Evolutionary conservation across 2,797 vertebrate genomes (phyloP).

Genomic region (Pantherophis vulpinus): DNA sequence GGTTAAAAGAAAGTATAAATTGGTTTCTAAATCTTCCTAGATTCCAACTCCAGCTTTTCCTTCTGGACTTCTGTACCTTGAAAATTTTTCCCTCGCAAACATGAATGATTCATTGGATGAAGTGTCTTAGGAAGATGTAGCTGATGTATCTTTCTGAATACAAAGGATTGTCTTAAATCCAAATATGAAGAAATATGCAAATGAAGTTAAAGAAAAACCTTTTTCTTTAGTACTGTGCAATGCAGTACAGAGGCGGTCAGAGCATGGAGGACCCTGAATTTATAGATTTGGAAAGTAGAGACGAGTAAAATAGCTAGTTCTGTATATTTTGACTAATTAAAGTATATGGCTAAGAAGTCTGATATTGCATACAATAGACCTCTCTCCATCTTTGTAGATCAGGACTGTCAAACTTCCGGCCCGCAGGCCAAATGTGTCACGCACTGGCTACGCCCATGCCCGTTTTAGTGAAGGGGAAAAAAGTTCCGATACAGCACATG

Average conservation of each 20-base stretch:
- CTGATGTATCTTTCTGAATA: not conserved
- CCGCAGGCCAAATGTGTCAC: no score
- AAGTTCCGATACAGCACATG: no score
- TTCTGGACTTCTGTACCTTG: not conserved
- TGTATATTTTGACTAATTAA: not conserved
- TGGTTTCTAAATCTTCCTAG: constrained; percentile 71
- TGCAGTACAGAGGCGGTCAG: not conserved
- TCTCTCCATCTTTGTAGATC: not conserved
- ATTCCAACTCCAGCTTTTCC: fast-evolving
- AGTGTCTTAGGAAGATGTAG: not conserved
- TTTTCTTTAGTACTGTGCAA: not conserved
- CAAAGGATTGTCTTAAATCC: not conserved
- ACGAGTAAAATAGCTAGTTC: not conserved
- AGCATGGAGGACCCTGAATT: not conserved
- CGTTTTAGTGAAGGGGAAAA: no score
- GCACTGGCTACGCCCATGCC: no score
- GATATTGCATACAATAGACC: not conserved
- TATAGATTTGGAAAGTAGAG: not conserved
- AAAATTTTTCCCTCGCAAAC: not conserved
- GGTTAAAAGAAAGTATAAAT: constrained; percentile 86
- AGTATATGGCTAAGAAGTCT: not conserved
- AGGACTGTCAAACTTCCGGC: no score
- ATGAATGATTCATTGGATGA: not conserved
- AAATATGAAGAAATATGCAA: constrained; percentile 21
- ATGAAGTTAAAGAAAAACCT: not conserved